These are phyloP conservation scores for Sciurus niger DNA, from an alignment of 2,113 vertebrate species.

Conservation along the genomic window DNA sequence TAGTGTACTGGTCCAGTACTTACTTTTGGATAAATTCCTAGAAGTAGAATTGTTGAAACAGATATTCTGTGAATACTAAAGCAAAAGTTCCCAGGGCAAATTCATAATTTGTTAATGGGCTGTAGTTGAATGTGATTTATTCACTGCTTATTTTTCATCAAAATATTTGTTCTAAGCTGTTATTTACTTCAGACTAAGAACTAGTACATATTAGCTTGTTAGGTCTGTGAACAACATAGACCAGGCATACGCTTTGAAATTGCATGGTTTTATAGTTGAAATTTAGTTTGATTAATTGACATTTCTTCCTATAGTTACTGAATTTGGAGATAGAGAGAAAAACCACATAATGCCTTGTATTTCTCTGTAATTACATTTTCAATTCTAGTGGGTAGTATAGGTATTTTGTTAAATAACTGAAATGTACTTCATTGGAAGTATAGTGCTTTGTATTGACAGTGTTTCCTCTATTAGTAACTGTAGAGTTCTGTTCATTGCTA, in stretches of 20 bases:
- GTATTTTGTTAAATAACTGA: constrained; percentile 54
- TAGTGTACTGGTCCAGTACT: not conserved
- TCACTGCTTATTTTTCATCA: constrained; percentile 19
- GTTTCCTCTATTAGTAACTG: constrained; percentile 12
- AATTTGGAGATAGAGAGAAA: constrained; percentile 22
- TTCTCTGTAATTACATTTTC: constrained; percentile 19
- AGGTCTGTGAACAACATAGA: constrained; percentile 1
- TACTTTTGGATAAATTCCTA: constrained; percentile 24
- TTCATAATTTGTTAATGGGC: not conserved
- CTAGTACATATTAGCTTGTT: not conserved
- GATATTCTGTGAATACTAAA: constrained; percentile 26
- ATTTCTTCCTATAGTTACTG: not conserved
- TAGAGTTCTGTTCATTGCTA: constrained; percentile 38
- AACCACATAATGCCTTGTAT: constrained; percentile 7
- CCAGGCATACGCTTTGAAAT: not conserved
- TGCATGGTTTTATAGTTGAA: constrained; percentile 14
- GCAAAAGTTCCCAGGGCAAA: constrained; percentile 49
- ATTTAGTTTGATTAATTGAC: constrained; percentile 19
- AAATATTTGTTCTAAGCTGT: not conserved
- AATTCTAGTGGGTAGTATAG: not conserved
- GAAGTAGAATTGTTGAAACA: constrained; percentile 43
- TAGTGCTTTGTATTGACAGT: constrained; percentile 36
- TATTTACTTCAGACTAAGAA: constrained; percentile 39
- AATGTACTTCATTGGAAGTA: constrained; percentile 19
- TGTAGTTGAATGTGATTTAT: constrained; percentile 32